Evolutionary conservation across 2,888 invertebrate genomes (phyloP).

Genomic region (Acanthosepion esculentum): DNA sequence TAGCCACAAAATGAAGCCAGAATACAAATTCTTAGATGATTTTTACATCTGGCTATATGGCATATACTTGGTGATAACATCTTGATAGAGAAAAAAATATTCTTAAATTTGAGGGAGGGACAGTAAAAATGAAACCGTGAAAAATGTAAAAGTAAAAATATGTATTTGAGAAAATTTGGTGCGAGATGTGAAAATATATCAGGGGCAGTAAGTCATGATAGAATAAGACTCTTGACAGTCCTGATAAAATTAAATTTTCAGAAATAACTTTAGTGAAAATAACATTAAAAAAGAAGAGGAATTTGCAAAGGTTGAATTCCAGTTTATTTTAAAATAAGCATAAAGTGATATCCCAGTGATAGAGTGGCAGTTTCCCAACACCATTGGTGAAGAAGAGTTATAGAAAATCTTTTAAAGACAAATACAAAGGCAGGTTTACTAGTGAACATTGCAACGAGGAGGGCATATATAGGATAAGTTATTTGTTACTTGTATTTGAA

Average conservation of each 20-base stretch:
- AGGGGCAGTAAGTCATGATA: conserved; percentile 13
- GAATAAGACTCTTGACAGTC: background rate
- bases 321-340: background rate
- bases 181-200: background rate
- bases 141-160: background rate
- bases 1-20: background rate
- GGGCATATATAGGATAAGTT: too few relatives aligned
- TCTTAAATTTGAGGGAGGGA: background rate
- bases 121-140: background rate
- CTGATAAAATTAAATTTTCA: too few relatives aligned
- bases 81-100: background rate
- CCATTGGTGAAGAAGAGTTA: background rate
- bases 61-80: background rate
- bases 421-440: too few relatives aligned
- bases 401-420: too few relatives aligned
- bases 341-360: background rate
- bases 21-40: background rate
- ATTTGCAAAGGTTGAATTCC: background rate
- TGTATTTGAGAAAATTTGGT: background rate
- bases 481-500: too few relatives aligned
- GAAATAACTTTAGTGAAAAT: too few relatives aligned
- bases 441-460: too few relatives aligned
- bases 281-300: too few relatives aligned
- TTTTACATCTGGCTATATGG: background rate
- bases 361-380: background rate